phyloP scores from a whole-genome alignment of 2,888 invertebrate species.

The Drosophila infuscata region DNA sequence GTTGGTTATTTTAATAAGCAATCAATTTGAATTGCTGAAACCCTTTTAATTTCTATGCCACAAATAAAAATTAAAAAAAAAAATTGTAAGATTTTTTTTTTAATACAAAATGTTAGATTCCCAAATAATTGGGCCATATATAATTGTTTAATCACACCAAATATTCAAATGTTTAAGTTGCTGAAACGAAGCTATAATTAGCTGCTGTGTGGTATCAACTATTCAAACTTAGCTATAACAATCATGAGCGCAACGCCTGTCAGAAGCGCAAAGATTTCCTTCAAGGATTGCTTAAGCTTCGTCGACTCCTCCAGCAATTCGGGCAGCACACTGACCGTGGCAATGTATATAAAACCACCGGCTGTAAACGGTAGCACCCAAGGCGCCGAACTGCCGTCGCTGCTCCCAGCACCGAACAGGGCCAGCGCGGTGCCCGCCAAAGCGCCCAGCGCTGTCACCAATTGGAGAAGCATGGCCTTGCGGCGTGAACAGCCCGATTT shows the following conservation, averaged over 20 bases:
- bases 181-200: background rate
- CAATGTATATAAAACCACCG: conserved; percentile 99
- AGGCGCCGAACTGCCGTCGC: conserved; percentile 87
- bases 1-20: background rate
- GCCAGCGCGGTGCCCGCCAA: conserved; percentile 96
- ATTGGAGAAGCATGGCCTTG: conserved; percentile 97
- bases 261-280: conserved; percentile 95
- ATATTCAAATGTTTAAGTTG: conserved; percentile 9
- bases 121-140: conserved; percentile 11
- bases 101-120: conserved; percentile 1
- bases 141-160: conserved; percentile 3
- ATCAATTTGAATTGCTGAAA: background rate
- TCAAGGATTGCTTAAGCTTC: conserved; percentile 94
- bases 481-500: conserved; percentile 97
- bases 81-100: background rate
- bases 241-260: conserved; percentile 98
- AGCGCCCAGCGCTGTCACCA: conserved; percentile 97
- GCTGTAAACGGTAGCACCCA: conserved; percentile 99
- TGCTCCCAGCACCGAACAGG: conserved; percentile 90
- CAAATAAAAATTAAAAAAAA: background rate
- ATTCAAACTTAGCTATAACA: conserved; percentile 90
- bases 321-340: conserved; percentile 99
- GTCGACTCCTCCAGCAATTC: conserved; percentile 96
- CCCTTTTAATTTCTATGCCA: background rate
- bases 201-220: conserved; percentile 30